These are phyloP conservation scores for Orbicella faveolata DNA, from an alignment of 64 coral and sea anemone species.

Conservation along the genomic window DNA sequence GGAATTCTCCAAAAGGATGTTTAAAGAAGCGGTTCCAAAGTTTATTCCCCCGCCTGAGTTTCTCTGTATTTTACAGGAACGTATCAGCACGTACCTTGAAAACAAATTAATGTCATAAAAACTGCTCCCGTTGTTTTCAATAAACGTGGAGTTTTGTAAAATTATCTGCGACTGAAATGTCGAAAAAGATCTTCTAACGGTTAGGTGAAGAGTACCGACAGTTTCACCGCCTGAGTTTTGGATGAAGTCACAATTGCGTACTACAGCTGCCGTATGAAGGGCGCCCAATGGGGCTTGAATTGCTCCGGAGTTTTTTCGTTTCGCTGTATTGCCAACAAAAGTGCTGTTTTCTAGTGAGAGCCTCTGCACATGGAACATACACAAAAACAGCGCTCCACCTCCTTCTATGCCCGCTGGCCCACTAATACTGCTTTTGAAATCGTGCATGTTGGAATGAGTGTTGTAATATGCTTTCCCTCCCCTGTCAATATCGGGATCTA, in stretches of 20 bases:
- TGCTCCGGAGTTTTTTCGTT: background rate
- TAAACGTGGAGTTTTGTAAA: conserved; percentile 1
- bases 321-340: background rate
- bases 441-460: no score
- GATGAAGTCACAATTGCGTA: background rate
- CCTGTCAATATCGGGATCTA: background rate
- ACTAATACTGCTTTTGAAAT: background rate
- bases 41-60: conserved; percentile 11
- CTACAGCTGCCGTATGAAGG: background rate
- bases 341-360: background rate
- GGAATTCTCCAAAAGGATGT: background rate
- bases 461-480: no score
- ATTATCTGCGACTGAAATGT: background rate
- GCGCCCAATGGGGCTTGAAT: background rate
- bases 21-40: background rate
- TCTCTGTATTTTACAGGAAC: background rate
- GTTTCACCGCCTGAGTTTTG: background rate
- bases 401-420: background rate
- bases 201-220: background rate
- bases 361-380: background rate
- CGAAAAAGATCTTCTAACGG: background rate
- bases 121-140: background rate
- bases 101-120: background rate
- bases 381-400: background rate
- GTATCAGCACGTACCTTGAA: background rate